These are phyloP conservation scores for Morbakka virulenta DNA, from an alignment of 30 jellyfish, hydroid and myxozoan species.

Conservation along the genomic window DNA sequence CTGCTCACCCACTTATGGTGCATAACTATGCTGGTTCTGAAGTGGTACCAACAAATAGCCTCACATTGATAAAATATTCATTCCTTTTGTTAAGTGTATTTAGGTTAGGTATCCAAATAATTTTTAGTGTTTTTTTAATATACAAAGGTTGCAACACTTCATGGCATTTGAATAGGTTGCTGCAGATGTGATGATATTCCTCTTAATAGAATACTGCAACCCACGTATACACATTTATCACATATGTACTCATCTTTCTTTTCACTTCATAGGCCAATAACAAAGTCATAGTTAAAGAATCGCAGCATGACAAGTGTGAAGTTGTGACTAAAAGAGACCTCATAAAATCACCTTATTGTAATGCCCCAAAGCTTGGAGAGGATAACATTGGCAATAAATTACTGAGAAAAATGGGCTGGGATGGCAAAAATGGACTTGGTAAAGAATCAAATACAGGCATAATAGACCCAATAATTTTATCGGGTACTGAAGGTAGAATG, in stretches of 20 bases:
- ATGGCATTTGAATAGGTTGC: no score
- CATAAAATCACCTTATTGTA: slow-evolving; percentile 39
- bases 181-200: no score
- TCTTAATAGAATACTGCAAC: no score
- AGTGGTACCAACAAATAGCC: no score
- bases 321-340: slow-evolving; percentile 59
- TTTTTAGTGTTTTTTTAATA: no score
- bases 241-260: neutral
- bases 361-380: slow-evolving; percentile 62
- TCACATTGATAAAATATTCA: no score
- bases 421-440: slow-evolving; percentile 89
- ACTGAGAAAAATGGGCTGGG: slow-evolving; percentile 96
- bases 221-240: no score
- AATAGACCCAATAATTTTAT: slow-evolving; percentile 83
- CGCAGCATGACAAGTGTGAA: slow-evolving; percentile 38
- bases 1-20: no score
- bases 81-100: no score
- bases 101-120: no score
- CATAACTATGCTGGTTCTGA: no score
- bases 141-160: no score
- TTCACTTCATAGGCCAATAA: neutral
- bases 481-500: slow-evolving; percentile 56
- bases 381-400: slow-evolving; percentile 78
- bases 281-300: neutral
- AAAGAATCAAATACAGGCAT: slow-evolving; percentile 50